Percentiles rank a stretch among this genome's conserved stretches.
These are phyloP conservation scores for Hymenopus coronatus DNA, from an alignment of 2,888 invertebrate species.

Conservation along the genomic window DNA sequence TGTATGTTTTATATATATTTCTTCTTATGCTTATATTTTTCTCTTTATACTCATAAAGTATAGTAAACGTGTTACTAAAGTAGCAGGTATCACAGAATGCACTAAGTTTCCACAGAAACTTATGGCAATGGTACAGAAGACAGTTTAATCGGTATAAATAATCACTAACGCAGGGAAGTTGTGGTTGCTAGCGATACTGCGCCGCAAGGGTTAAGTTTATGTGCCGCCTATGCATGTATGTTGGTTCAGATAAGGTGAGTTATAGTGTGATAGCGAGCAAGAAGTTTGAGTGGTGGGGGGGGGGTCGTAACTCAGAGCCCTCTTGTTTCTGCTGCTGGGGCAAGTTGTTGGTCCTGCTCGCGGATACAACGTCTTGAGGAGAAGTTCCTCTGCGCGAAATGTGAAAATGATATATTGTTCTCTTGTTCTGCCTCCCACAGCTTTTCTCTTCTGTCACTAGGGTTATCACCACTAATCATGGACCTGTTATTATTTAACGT, in stretches of 20 bases:
- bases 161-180: neutral
- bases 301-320: neutral
- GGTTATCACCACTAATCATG: neutral
- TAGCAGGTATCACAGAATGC: neutral
- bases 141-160: neutral
- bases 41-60: too few species aligned
- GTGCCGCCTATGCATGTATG: neutral
- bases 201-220: neutral
- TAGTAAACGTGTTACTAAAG: too few species aligned
- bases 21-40: too few species aligned
- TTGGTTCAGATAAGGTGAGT: neutral
- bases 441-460: neutral
- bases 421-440: neutral
- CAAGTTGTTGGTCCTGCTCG: neutral
- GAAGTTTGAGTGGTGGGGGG: neutral
- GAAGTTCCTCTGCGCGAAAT: neutral
- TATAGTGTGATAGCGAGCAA: neutral
- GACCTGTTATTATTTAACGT: neutral
- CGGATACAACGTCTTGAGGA: neutral
- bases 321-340: neutral
- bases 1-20: too few species aligned
- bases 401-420: neutral
- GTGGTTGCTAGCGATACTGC: neutral
- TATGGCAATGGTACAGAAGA: neutral
- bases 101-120: neutral